Evolutionary conservation across 2,797 vertebrate genomes (phyloP).

Genomic region (Cossypha caffra): DNA sequence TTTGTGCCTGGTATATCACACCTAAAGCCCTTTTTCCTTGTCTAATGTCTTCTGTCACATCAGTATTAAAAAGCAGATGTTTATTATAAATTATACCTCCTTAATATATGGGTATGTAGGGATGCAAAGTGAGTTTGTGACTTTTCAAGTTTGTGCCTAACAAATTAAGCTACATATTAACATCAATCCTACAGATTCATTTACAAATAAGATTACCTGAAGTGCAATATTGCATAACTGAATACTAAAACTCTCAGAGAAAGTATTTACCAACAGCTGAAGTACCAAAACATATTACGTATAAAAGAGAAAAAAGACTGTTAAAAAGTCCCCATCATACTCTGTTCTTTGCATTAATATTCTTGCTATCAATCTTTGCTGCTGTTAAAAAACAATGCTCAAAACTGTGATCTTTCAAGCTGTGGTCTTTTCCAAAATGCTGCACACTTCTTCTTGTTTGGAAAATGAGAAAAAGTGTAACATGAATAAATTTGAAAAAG

Average conservation of each 20-base stretch:
- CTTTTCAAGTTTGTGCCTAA: constrained; percentile 57
- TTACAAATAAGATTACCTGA: constrained; percentile 67
- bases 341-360: background rate
- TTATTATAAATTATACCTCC: constrained; percentile 70
- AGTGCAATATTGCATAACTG: constrained; percentile 26
- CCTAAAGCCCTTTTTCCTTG: constrained; percentile 61
- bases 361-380: background rate
- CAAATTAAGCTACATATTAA: constrained; percentile 61
- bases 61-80: constrained; percentile 71
- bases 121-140: constrained; percentile 64
- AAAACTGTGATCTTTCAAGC: background rate
- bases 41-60: constrained; percentile 63
- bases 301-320: constrained; percentile 15
- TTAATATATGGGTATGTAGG: constrained; percentile 58
- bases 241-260: background rate
- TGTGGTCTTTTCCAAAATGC: background rate
- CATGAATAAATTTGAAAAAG: background rate
- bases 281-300: background rate
- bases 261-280: background rate
- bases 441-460: background rate
- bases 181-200: constrained; percentile 55
- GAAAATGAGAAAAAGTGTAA: background rate
- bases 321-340: constrained; percentile 2
- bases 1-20: constrained; percentile 34
- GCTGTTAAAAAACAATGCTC: background rate